Conservation (phyloP, 2,888 invertebrate genomes). For the Thelaira solivaga region DNA sequence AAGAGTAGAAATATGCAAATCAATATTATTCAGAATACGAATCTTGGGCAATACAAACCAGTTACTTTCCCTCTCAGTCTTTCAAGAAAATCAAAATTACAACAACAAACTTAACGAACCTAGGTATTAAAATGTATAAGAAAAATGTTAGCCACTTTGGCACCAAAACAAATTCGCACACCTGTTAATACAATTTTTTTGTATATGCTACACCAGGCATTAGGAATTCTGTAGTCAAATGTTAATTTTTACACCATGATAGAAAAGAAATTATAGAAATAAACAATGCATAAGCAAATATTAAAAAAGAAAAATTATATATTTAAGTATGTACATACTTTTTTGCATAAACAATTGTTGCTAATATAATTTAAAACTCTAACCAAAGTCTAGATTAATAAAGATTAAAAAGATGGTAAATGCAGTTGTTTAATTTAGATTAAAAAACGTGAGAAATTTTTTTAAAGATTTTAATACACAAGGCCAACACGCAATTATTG, state of each 20-base stretch:
- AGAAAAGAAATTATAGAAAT: conserved; percentile 22
- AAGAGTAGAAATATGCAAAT: too few species aligned
- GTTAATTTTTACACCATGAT: neutral
- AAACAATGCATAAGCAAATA: conserved; percentile 28
- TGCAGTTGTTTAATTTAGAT: neutral
- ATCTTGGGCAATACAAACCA: too few species aligned
- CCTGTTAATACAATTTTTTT: neutral
- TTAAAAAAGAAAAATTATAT: conserved; percentile 11
- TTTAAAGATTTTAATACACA: conserved; percentile 15
- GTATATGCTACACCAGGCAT: neutral
- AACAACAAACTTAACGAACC: too few species aligned
- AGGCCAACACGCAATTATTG: neutral
- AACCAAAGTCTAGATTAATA: conserved; percentile 20
- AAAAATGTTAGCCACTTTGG: neutral
- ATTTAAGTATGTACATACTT: too few species aligned
- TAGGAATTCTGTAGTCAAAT: conserved; percentile 5
- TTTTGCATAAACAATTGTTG: conserved; percentile 19
- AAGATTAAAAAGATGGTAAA: conserved; percentile 4
- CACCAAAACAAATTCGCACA: neutral
- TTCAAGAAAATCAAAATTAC: too few species aligned
- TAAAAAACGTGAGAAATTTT: conserved; percentile 17
- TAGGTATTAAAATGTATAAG: neutral
- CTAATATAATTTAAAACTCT: conserved; percentile 35
- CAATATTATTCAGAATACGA: too few species aligned
- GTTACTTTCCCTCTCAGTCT: too few species aligned